Percentiles rank a stretch among this genome's conserved stretches.
These are phyloP conservation scores for Glaucomys volans DNA, from an alignment of 2,113 vertebrate species.

Conservation along the genomic window DNA sequence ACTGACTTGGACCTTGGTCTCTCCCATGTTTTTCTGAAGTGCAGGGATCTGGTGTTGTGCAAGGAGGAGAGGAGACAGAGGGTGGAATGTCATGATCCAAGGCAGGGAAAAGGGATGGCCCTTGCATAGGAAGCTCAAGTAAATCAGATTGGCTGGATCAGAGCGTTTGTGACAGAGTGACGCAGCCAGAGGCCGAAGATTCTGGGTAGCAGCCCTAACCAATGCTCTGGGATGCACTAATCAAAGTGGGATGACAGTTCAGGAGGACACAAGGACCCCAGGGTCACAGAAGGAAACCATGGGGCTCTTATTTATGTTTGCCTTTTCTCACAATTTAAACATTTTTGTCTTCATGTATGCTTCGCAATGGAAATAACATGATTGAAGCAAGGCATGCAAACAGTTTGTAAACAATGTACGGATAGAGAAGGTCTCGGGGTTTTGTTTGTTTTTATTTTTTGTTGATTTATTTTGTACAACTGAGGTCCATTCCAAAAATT, in stretches of 20 bases:
- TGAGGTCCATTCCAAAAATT: not conserved
- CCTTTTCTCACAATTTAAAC: not conserved
- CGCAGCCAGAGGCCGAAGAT: not conserved
- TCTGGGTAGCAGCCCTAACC: not conserved
- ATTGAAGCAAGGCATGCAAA: not conserved
- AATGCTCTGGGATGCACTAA: no score
- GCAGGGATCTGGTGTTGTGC: not conserved
- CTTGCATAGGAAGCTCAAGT: not conserved
- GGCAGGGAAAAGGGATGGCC: not conserved
- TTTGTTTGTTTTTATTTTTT: not conserved
- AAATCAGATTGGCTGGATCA: no score
- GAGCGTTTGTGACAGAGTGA: rapidly evolving
- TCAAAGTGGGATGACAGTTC: not conserved
- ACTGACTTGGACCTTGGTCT: not conserved
- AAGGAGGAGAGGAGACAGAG: not conserved
- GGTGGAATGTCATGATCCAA: not conserved
- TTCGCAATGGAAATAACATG: not conserved
- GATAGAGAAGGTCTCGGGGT: not conserved
- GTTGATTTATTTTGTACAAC: not conserved
- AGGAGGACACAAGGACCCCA: not conserved
- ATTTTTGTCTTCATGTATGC: not conserved
- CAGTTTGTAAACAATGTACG: not conserved
- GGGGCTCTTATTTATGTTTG: not conserved
- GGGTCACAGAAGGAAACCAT: not conserved
- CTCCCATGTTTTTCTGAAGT: not conserved